Base-by-base conservation (phyloP, 53 echinoderm and acorn worm genomes). In the Stichopus horrens region DNA sequence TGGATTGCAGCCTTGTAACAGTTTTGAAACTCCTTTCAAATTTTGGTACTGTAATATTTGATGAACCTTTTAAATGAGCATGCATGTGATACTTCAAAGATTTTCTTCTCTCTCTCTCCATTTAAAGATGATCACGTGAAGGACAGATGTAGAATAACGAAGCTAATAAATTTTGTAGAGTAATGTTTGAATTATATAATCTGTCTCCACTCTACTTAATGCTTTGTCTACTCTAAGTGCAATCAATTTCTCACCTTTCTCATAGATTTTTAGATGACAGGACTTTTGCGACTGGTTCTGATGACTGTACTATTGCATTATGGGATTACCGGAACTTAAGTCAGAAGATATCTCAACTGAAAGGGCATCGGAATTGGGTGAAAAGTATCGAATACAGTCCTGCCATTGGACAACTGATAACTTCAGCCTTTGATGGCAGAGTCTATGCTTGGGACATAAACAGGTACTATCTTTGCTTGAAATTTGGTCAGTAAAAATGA, bases 291-390 rank as follows among this genome's bases (percentile, higher is more conserved):
- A 92, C 95, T 4, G 95, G 98, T 13, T 98, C 98, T 22, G 98
- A 98, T 85, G 98, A 98, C 90, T 93, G 91, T 55, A 98, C 95
- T 74, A 89, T 98, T 94, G 95, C 98, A 90, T 92, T 98, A 59
- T 98, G 98, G 98, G 98, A 98, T 90, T 96, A 94, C 89, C 91
- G 98, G 20, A 98, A 98, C 86, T 79, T 94, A 76, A 98, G 92
- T 58, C 89, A 89, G 86, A 99, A 96, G 90, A 90, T 99, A 10
- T 91, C 94, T 53, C 76, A 88, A 16, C 73, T 99, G 73, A 80
- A 91, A 68, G 99, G 96, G 22, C 96, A 99, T 86, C 91, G 81
- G n/a, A 96, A 94, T 83, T 99, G 99, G 99, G 99, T 99, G 57
- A 99, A 99, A 90, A 96, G 94, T 76, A 99, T 99, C n/a, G 99